Evolutionary conservation across 1,140 invertebrate species (phyloP), one percentile per base, ranked within the genome.

Genomic region (Rhyacophila brunnea): DNA sequence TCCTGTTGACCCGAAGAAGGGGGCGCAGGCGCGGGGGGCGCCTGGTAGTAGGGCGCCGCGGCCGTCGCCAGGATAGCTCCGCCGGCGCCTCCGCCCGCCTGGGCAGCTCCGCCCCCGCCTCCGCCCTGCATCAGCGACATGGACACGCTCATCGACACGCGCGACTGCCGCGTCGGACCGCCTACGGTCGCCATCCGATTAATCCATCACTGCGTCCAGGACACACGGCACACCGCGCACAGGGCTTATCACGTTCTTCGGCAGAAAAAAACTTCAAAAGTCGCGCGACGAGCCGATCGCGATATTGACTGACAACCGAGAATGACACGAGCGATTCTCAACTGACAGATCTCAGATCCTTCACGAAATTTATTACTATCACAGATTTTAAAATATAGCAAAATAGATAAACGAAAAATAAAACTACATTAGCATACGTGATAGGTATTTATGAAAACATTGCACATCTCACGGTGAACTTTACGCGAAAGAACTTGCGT

Each of bases 101-200:
- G 69, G 82, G 81, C 71, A 78, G 83, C 71, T 81, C 80, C 72
- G 47, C 47, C 23, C 19, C 50, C 53, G 70, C 77, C 78, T 75
- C 83, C 83, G 78, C 84, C 84, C 80, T 84, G 85, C 83, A 83
- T 85, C 74, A 84, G 79, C 78, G 86, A 84, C 87, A 88, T 88
- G 70, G 86, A 87, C 74, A 88, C 85, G 80, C 85, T 87, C 86
- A 87, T 87, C 73, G 86, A 87, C 81, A 85, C 84, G 80, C 85
- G 80, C 77, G 85, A 87, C 86, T 90, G 88, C 82, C 88, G 85
- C 79, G 86, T 86, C 70, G 85, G 74, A 83, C 89, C 83, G 85
- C 87, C 82, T 85, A 82, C 81, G 72, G 79, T 87, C 86, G 89
- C 90, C 90, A 91, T 91, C 80, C 84, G 79, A 78, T 70, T 69